Percentiles rank a stretch among this genome's conserved stretches.
These are phyloP conservation scores for Sternarchorhynchus goeldii DNA, from an alignment of 2,797 vertebrate genomes.

Conservation along the genomic window DNA sequence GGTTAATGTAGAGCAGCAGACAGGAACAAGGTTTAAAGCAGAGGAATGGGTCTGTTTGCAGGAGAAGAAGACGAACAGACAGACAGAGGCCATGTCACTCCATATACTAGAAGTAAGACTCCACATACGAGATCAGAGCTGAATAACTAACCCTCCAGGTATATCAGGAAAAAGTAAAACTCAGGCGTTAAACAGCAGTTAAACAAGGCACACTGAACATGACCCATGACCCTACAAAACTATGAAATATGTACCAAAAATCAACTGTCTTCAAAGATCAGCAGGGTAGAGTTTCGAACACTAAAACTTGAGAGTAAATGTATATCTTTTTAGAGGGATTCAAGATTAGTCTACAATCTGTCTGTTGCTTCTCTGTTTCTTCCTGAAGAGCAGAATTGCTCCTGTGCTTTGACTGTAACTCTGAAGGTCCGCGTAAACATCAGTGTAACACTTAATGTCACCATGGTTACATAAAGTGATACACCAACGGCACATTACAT, in stretches of 20 bases:
- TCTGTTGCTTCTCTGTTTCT: conserved; percentile 15
- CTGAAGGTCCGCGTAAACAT: not conserved
- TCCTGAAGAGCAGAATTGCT: not conserved
- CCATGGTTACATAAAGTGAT: not conserved
- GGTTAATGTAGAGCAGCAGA: not conserved
- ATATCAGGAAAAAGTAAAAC: too few species aligned
- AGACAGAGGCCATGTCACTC: not conserved
- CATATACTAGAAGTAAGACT: not conserved
- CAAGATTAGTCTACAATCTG: not conserved
- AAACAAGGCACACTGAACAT: too few species aligned
- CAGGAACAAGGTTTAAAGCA: conserved; percentile 4
- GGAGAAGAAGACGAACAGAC: not conserved
- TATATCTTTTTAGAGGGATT: not conserved
- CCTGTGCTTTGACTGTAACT: not conserved
- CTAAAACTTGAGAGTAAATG: not conserved
- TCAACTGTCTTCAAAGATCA: not conserved
- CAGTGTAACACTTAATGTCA: not conserved
- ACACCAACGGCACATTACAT: not conserved
- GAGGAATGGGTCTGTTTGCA: not conserved
- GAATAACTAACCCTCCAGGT: too few species aligned
- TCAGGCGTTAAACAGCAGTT: too few species aligned
- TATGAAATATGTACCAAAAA: not conserved
- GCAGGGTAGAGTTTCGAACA: not conserved
- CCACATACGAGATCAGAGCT: too few species aligned
- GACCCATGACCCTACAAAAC: too few species aligned